phyloP scores from a whole-genome alignment of 30 jellyfish, hydroid and myxozoan species.

The Aurelia sp. region DNA sequence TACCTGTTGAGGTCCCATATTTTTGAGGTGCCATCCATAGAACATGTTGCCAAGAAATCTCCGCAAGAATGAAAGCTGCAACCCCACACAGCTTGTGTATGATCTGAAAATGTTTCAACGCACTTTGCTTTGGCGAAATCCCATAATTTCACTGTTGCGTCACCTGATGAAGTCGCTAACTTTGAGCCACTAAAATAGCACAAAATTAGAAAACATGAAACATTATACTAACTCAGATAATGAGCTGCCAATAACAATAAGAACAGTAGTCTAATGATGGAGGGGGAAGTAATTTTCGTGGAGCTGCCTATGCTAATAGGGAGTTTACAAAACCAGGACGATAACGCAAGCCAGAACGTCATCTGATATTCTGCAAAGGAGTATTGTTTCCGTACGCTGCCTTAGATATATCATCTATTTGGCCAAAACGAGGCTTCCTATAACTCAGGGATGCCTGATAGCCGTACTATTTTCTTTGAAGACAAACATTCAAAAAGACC shows the following conservation, averaged over 20 bases:
- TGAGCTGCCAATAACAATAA: neutral
- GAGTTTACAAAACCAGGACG: too few relatives aligned
- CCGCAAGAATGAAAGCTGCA: constrained; percentile 94
- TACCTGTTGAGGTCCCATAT: constrained; percentile 98
- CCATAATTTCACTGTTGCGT: constrained; percentile 91
- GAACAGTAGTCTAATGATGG: neutral
- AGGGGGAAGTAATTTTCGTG: neutral
- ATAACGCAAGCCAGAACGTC: too few relatives aligned
- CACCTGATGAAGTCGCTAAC: constrained; percentile 93
- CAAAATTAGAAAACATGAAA: neutral
- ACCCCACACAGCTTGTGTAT: constrained; percentile 97
- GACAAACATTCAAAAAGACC: too few relatives aligned
- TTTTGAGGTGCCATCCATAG: constrained; percentile 94
- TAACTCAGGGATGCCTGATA: too few relatives aligned
- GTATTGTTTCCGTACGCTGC: too few relatives aligned
- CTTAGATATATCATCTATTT: too few relatives aligned
- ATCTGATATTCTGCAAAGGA: too few relatives aligned
- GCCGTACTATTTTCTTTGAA: too few relatives aligned
- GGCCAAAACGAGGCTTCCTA: too few relatives aligned
- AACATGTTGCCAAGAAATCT: constrained; percentile 91
- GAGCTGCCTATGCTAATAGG: too few relatives aligned
- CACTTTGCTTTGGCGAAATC: constrained; percentile 85
- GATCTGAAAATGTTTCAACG: constrained; percentile 83
- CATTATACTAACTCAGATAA: neutral
- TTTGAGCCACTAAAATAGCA: constrained; percentile 75